Base-by-base conservation (phyloP, 2,113 vertebrate genomes). In the Clinocottus analis region DNA sequence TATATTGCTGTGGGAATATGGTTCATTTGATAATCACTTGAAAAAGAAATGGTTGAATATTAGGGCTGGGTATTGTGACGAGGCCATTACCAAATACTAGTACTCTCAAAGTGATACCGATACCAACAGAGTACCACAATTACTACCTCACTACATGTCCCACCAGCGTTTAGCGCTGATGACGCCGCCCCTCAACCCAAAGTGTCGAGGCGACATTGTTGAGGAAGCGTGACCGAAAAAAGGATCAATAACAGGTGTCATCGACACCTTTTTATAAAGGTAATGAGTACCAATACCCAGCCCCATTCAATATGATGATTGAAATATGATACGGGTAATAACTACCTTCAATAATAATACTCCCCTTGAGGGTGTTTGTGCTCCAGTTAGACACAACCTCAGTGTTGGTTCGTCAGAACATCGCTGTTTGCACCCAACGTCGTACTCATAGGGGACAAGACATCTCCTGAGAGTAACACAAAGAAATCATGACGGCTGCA, bases 401-500 rank as follows among this genome's bases (percentile, higher is more conserved):
- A 51, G 19, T 17, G 56, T 47, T 5, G 12, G 33, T 69, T 77
- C 29, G 67, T 80, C 45, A 77, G 9, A 61, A n/a, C 19, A 10
- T 25, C 76, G 35, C 64, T 71, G 13, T 66, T 19, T 51, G 29
- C 37, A 39, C 59, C 29, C 14, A 75, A 60, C 16, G 39, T 39
- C 17, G 23, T 4, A n/a, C 47, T 64, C 14, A 21, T 7, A 27
- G 16, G n/a, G 23, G 13, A 33, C 51, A 51, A 49, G 31, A 75
- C 29, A 29, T 37, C 49, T 49, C 25, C 45, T 67, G 45, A 60
- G 51, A 69, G 63, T 47, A 49, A 63, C 14, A 63, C 25, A 65
- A 51, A 74, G 7, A 55, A 62, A 47, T 72, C 1, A 73, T 51
- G 13, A 70, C 53, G 66, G 74, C 68, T 72, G 62, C 56, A 82